Evolutionary conservation across 2,113 vertebrate species (phyloP).

Genomic region (Hystrix cristata): DNA sequence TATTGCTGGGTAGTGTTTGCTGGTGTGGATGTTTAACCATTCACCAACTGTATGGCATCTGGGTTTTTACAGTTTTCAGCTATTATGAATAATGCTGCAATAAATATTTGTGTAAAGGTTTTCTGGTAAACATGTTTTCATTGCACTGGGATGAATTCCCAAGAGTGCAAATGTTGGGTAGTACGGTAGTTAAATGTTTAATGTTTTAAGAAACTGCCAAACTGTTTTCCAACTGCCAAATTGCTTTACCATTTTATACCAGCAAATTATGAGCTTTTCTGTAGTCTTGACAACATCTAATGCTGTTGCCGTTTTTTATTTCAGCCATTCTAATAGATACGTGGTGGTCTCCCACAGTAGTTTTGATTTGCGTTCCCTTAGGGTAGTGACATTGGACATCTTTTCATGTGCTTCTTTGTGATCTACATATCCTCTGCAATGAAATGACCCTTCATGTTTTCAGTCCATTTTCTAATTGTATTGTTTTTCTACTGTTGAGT

Average conservation of each 20-base stretch:
- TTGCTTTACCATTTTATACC: neutral
- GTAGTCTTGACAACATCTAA: neutral
- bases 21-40: neutral
- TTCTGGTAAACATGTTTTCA: slow-evolving; percentile 45
- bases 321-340: neutral
- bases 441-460: neutral
- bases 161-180: neutral
- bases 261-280: neutral
- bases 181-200: neutral
- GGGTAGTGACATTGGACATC: neutral
- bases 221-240: slow-evolving; percentile 10
- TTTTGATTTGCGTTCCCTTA: neutral
- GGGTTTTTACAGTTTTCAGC: neutral
- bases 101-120: neutral
- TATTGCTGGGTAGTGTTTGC: neutral
- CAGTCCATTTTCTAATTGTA: neutral
- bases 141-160: neutral
- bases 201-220: slow-evolving; percentile 51
- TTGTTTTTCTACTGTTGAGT: neutral
- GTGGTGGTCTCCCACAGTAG: neutral
- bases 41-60: neutral
- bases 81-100: slow-evolving; percentile 35
- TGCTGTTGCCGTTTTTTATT: neutral
- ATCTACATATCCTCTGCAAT: neutral
- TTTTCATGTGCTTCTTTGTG: neutral